Conservation (phyloP, 2,888 invertebrate species). For the Cosmia trapezina region DNA sequence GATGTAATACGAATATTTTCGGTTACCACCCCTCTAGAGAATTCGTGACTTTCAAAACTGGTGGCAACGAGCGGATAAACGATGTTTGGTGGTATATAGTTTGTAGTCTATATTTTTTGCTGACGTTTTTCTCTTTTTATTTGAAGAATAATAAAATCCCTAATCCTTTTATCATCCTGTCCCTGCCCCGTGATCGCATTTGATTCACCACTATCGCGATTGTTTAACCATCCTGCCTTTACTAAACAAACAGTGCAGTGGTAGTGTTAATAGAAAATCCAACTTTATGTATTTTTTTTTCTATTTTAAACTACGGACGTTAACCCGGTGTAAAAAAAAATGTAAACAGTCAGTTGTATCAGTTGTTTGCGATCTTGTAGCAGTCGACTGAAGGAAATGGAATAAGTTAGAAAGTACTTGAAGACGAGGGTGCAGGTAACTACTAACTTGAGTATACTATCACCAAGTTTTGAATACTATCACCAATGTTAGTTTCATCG, state of each 20-base stretch:
- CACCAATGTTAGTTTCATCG: constrained; percentile 32
- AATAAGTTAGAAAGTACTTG: constrained; percentile 53
- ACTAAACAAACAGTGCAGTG: too few species aligned
- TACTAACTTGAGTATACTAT: constrained; percentile 52
- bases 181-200: background rate
- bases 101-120: constrained; percentile 27
- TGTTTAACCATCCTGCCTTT: background rate
- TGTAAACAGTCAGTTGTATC: constrained; percentile 45
- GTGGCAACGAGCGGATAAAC: constrained; percentile 73
- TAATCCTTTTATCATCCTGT: background rate
- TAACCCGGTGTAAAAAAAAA: constrained; percentile 27
- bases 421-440: constrained; percentile 39
- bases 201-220: background rate
- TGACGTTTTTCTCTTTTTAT: background rate
- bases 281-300: background rate
- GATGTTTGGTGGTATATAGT: constrained; percentile 65
- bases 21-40: constrained; percentile 78
- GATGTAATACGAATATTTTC: constrained; percentile 86
- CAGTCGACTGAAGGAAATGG: constrained; percentile 49
- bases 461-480: constrained; percentile 46
- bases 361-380: constrained; percentile 38
- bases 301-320: background rate
- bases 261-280: background rate
- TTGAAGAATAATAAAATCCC: background rate
- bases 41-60: constrained; percentile 85